Evolutionary conservation across 2,113 vertebrate species (phyloP).

Genomic region (Rhinichthys klamathensis): DNA sequence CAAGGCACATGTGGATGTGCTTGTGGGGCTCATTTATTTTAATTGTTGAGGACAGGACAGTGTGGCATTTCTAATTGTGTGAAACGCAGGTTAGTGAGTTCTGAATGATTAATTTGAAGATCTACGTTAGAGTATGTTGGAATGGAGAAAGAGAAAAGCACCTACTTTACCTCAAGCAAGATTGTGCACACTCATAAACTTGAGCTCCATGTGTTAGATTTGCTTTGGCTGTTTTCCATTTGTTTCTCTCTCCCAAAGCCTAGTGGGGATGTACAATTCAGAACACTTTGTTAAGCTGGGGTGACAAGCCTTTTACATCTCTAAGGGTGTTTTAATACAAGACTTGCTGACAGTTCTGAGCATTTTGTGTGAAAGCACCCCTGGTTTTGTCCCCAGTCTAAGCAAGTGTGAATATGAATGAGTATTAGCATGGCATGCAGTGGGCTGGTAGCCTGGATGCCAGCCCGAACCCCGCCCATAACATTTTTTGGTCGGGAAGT

Average conservation of each 20-base stretch:
- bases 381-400: neutral
- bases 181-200: neutral
- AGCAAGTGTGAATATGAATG: conserved; percentile 10
- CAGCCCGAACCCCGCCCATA: no score
- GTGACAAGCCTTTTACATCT: conserved; percentile 31
- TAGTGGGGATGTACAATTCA: conserved; percentile 3
- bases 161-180: conserved; percentile 2
- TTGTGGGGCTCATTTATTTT: conserved; percentile 18
- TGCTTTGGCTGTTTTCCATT: conserved; percentile 14
- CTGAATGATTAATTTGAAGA: neutral
- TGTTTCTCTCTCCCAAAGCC: neutral
- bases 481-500: no score
- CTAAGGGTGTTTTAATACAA: conserved; percentile 9
- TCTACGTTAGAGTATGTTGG: neutral
- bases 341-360: conserved; percentile 24
- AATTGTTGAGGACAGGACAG: neutral
- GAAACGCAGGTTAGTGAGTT: neutral
- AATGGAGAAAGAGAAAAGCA: conserved; percentile 3
- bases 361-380: conserved; percentile 15
- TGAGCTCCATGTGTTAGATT: neutral
- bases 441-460: no score
- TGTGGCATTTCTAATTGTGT: conserved; percentile 3
- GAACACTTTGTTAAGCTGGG: conserved; percentile 21
- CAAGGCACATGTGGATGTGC: neutral
- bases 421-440: neutral